These are phyloP conservation scores for Borostomias antarcticus DNA, from an alignment of 2,797 vertebrate genomes.

Conservation along the genomic window DNA sequence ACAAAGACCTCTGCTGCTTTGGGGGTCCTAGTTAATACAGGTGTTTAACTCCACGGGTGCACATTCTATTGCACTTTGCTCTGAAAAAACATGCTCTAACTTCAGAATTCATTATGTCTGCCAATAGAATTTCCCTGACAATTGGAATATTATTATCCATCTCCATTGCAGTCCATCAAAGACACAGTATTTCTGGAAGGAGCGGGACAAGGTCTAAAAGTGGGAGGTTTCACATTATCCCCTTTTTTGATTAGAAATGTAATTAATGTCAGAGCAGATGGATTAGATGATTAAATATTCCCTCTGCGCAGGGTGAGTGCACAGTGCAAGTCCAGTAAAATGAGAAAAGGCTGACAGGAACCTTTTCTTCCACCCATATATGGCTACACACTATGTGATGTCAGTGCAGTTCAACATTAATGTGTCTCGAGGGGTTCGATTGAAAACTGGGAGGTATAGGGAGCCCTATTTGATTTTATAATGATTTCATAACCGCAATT, in stretches of 20 bases:
- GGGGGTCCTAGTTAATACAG: slow-evolving; percentile 27
- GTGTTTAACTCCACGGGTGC: slow-evolving; percentile 35
- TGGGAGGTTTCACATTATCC: slow-evolving; percentile 39
- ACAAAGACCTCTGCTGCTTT: slow-evolving; percentile 29
- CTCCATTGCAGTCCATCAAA: slow-evolving; percentile 22
- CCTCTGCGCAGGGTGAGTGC: slow-evolving; percentile 39
- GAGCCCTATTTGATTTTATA: neutral
- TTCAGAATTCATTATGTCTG: slow-evolving; percentile 32
- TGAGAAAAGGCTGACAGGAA: slow-evolving; percentile 44
- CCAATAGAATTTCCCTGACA: slow-evolving; percentile 26
- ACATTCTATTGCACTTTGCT: slow-evolving; percentile 31
- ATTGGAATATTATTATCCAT: slow-evolving; percentile 22
- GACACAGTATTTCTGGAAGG: slow-evolving; percentile 43
- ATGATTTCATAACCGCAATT: too few relatives aligned
- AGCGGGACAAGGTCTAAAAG: slow-evolving; percentile 31
- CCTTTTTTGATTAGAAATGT: slow-evolving; percentile 62
- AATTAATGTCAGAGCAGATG: slow-evolving; percentile 69
- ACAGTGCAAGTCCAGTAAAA: slow-evolving; percentile 34
- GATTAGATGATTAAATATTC: slow-evolving; percentile 68
- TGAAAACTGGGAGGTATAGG: neutral
- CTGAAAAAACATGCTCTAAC: slow-evolving; percentile 30
- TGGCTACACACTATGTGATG: neutral
- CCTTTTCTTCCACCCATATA: slow-evolving; percentile 36
- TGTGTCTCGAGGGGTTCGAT: too few relatives aligned
- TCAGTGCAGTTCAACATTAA: neutral